These are phyloP conservation scores for Cephalopterus ornatus DNA, from an alignment of 2,113 vertebrate species.

Conservation along the genomic window DNA sequence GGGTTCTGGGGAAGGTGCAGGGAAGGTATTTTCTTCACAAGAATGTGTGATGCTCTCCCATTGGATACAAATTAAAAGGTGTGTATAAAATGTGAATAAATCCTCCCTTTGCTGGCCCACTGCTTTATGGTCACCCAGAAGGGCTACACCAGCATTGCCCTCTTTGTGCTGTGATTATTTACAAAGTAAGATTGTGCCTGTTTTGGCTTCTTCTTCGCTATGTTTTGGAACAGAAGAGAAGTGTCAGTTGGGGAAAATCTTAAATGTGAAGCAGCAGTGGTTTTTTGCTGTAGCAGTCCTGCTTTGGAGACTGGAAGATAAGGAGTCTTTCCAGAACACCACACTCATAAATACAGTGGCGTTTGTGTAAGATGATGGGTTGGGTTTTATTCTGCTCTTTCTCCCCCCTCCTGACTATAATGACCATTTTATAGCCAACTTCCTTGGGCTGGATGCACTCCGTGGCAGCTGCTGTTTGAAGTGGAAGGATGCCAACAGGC, in stretches of 20 bases:
- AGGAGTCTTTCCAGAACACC: not conserved
- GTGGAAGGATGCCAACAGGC: not conserved
- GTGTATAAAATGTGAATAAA: not conserved
- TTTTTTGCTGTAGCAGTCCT: not conserved
- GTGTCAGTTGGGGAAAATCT: not conserved
- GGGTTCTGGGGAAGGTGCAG: not conserved
- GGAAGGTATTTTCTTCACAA: not conserved
- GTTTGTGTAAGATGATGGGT: not conserved
- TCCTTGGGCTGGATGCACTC: not conserved
- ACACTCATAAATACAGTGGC: not conserved
- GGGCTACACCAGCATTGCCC: not conserved
- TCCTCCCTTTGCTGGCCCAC: fast-evolving
- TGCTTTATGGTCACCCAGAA: fast-evolving
- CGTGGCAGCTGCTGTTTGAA: not conserved
- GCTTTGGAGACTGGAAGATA: not conserved
- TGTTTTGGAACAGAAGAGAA: not conserved
- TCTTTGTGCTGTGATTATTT: not conserved
- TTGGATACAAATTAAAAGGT: not conserved
- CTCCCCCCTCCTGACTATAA: fast-evolving
- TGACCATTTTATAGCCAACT: not conserved
- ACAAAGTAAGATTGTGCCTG: not conserved
- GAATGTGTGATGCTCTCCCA: not conserved
- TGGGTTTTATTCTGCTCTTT: not conserved
- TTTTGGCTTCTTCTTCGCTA: not conserved
- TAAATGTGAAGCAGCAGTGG: not conserved